Conservation (phyloP, 2,113 vertebrate genomes). For the Prietella phreatophila region DNA sequence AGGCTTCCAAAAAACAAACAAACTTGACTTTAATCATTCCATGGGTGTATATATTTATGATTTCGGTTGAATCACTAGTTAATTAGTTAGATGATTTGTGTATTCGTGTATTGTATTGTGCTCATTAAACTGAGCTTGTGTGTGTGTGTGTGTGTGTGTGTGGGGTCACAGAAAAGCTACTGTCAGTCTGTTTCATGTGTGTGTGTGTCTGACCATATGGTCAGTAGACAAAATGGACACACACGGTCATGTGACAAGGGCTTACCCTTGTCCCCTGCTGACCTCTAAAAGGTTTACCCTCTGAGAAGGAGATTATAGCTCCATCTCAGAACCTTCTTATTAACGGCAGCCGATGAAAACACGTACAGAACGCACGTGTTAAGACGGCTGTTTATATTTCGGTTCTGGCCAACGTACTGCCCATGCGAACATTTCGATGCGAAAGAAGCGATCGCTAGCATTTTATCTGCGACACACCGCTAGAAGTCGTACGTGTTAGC, state of each 20-base stretch:
- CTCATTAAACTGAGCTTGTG: background rate
- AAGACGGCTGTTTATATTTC: background rate
- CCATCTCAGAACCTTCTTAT: background rate
- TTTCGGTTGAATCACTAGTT: background rate
- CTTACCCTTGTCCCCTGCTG: conserved; percentile 39
- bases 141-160: background rate
- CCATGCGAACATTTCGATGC: background rate
- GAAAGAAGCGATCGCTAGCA: background rate
- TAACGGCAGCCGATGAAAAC: background rate
- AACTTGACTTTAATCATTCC: background rate
- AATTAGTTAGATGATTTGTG: background rate
- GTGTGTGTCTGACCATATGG: conserved; percentile 39
- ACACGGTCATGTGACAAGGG: conserved; percentile 38
- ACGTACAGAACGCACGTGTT: background rate
- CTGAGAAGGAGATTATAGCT: conserved; percentile 1
- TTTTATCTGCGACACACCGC: background rate
- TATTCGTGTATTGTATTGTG: background rate
- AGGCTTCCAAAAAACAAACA: background rate
- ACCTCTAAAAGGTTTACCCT: conserved; percentile 14
- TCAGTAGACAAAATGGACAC: conserved; percentile 29
- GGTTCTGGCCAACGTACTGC: background rate
- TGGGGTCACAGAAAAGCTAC: conserved; percentile 8
- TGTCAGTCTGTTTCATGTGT: background rate
- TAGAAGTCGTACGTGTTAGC: background rate
- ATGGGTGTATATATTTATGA: background rate